Evolutionary conservation across 1,140 invertebrate species (phyloP), one percentile per base, ranked within the genome.

Genomic region (Drosophila eugracilis): DNA sequence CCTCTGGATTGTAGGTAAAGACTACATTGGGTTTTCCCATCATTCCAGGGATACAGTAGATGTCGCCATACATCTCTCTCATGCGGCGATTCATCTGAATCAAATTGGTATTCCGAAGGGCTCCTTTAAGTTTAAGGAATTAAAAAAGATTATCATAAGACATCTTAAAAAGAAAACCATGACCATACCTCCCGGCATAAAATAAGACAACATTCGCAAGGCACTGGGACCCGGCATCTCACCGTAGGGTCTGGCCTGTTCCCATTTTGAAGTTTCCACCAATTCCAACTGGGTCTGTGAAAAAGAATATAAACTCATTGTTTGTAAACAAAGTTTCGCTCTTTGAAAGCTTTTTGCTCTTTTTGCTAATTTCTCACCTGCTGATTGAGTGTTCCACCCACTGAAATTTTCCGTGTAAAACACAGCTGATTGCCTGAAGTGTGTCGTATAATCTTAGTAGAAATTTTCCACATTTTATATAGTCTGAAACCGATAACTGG

Each of bases 1-100:
- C 91, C 0, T 70, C 28, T 0, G 83, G 77, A 32, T 90, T 89
- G 15, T 89, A 89, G 1, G 75, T 91, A 28, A 89, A 90, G 15
- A 88, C 79, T 3, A 71, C 53, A 53, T 85, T 92, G 0, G 48
- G 12, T 32, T 75, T 88, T n/a, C 90, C 86, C 62, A 91, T 72
- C 14, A 90, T 15, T 0, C 85, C 90, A 0, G 83, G 77, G 5
- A 91, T 10, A 5, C 67, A 49, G 37, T 76, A 79, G 10, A 90
- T 86, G 58, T 79, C 66, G 14, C 89, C 89, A 32, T 91, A 90
- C 54, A 69, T 70, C 24, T 85, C 67, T 14, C 80, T 44, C 72
- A 89, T 67, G 6, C 65, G 54, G 4, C 65, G 69, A 44, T 89
- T 77, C 67, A 89, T 69, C 21, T 89, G 57, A 14, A 89, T 71